phyloP scores from a whole-genome alignment of 2,797 vertebrate species.

The Dryobates pubescens region DNA sequence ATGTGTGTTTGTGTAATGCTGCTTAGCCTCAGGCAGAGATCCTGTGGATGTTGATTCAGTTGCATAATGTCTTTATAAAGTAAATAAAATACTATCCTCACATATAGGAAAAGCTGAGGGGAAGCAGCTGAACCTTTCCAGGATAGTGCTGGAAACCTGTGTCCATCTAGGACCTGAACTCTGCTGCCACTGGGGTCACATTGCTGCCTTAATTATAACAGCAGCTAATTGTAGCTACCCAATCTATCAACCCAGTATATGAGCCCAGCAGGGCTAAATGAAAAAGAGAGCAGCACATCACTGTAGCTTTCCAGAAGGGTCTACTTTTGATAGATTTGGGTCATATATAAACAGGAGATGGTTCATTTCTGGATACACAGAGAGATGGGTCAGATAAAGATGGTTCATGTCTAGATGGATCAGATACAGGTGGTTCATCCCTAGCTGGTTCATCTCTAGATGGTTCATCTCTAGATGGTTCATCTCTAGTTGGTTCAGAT shows the following conservation, averaged over 20 bases:
- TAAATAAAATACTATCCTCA: conserved; percentile 14
- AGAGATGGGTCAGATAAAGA: too few relatives aligned
- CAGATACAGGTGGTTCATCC: too few relatives aligned
- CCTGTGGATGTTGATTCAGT: not conserved
- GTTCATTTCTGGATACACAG: too few relatives aligned
- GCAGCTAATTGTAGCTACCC: not conserved
- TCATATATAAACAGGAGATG: too few relatives aligned
- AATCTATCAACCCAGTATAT: not conserved
- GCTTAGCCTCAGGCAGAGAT: not conserved
- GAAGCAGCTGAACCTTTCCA: not conserved
- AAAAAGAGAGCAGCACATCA: not conserved
- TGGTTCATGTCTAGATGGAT: too few relatives aligned
- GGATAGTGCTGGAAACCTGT: not conserved
- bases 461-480: too few relatives aligned
- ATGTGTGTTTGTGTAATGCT: not conserved
- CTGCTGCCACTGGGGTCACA: not conserved
- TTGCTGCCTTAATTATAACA: not conserved
- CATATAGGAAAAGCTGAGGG: not conserved
- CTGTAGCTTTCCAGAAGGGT: not conserved
- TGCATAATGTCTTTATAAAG: not conserved
- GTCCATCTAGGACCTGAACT: not conserved
- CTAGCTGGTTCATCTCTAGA: too few relatives aligned
- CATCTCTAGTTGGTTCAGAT: too few relatives aligned
- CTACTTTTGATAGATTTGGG: not conserved
- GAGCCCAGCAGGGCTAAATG: not conserved